phyloP scores from a whole-genome alignment of 2,113 vertebrate genomes.

The Catharus fuscescens region DNA sequence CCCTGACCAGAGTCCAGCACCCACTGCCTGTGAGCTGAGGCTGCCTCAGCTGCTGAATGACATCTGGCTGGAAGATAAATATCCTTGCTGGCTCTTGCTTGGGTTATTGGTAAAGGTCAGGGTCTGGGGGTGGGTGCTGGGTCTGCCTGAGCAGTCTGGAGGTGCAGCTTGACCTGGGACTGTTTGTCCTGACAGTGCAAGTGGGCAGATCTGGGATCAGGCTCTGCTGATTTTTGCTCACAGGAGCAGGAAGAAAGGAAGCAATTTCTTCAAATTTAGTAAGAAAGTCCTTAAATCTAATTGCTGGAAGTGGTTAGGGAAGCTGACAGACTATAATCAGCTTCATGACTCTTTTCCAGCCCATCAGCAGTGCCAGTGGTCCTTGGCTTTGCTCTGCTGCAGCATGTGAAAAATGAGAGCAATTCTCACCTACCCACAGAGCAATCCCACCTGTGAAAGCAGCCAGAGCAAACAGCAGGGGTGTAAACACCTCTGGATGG shows the following conservation, averaged over 20 bases:
- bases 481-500: not conserved
- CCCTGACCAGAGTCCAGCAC: not conserved
- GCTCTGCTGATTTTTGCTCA: not conserved
- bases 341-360: not conserved
- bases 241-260: constrained; percentile 45
- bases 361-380: not conserved
- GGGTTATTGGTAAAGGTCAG: not conserved
- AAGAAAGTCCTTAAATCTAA: constrained; percentile 58
- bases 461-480: not conserved
- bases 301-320: constrained; percentile 57
- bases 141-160: not conserved
- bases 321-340: constrained; percentile 45
- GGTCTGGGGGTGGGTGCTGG: accelerated
- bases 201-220: not conserved
- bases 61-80: not conserved
- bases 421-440: not conserved
- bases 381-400: not conserved
- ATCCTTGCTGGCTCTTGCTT: not conserved
- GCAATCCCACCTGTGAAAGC: not conserved
- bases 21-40: not conserved
- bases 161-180: not conserved
- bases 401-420: not conserved
- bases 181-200: not conserved
- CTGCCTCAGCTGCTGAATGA: not conserved
- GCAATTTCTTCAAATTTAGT: constrained; percentile 62